These are phyloP conservation scores for Strongylocentrotus purpuratus DNA, from an alignment of 35 echinoderm and acorn worm genomes.

Conservation along the genomic window DNA sequence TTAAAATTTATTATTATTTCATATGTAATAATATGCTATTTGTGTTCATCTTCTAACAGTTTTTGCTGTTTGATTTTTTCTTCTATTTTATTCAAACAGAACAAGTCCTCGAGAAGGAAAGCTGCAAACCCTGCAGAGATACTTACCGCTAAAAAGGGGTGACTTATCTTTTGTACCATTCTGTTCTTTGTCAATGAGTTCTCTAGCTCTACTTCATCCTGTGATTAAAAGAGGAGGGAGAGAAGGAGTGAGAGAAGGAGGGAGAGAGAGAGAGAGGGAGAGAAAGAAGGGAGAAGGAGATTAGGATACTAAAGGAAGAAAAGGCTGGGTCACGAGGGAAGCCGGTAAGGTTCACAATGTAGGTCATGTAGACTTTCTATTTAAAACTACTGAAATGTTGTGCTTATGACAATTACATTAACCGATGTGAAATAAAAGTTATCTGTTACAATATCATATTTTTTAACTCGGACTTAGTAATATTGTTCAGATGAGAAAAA, in stretches of 20 bases:
- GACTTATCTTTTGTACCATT: slow-evolving; percentile 91
- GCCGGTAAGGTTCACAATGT: not conserved
- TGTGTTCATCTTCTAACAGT: not conserved
- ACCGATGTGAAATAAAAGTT: no score
- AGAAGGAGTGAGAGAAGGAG: no score
- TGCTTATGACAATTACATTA: no score
- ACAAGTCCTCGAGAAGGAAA: not conserved
- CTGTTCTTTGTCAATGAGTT: slow-evolving; percentile 98
- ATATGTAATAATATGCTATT: not conserved
- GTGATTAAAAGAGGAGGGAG: slow-evolving; percentile 36
- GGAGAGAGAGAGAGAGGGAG: no score
- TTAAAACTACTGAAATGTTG: no score
- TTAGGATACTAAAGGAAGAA: slow-evolving; percentile 25
- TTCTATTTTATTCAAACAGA: not conserved
- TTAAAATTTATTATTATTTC: not conserved
- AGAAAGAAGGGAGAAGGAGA: not conserved
- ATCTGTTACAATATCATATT: no score
- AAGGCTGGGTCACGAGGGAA: slow-evolving; percentile 55
- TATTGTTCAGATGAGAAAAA: no score
- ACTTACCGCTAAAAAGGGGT: slow-evolving; percentile 95
- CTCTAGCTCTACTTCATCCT: slow-evolving; percentile 99
- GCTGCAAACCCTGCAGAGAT: not conserved
- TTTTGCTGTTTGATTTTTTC: not conserved
- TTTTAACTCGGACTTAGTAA: no score
- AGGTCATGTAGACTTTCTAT: no score